Base-by-base conservation (phyloP, 2,888 invertebrate genomes). In the Andrena bucephala region DNA sequence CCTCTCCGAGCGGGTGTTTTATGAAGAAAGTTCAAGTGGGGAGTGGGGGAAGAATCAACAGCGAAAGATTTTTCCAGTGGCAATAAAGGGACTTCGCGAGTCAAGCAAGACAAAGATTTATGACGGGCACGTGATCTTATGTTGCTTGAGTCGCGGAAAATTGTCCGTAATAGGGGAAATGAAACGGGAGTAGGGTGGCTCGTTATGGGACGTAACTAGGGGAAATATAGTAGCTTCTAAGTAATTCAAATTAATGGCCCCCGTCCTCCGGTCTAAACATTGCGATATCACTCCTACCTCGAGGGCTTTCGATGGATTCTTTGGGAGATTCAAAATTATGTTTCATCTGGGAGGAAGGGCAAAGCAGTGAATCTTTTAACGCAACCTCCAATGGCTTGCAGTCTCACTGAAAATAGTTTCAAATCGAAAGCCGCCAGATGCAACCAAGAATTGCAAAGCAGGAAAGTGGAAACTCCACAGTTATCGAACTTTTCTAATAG, bases 51-150 rank as follows among this genome's bases (percentile, higher is more conserved):
- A 62, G 75, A 80, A 67, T 67, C 67, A 63, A 79, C 80, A 72
- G 54, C n/a, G 54, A 74, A 68, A 78, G 67, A 79, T 79, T 81
- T 72, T 79, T 79, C 72, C 72, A 79, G 72, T 63, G 72, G 80
- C 81, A 81, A 81, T 81, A 81, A 81, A 81, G 80, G 72, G 63
- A 79, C 81, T 80, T 59, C 62, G 69, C 54, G 73, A 60, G 77
- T 79, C 73, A 42, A 70, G 73, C 74, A 63, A 76, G 88, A 88
- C 86, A 88, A 86, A 86, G 87, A 88, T 87, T 87, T 87, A 87
- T 77, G 85, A 77, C 71, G 73, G 70, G 62, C 79, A 86, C 86
- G 86, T 81, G 84, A 79, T 81, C 84, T 87, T 81, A 77, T 86
- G 77, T 77, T 77, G 77, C 70, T 74, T 72, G 72, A 74, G 74